Conservation (phyloP, 2,113 vertebrate species). For the Daubentonia madagascariensis region DNA sequence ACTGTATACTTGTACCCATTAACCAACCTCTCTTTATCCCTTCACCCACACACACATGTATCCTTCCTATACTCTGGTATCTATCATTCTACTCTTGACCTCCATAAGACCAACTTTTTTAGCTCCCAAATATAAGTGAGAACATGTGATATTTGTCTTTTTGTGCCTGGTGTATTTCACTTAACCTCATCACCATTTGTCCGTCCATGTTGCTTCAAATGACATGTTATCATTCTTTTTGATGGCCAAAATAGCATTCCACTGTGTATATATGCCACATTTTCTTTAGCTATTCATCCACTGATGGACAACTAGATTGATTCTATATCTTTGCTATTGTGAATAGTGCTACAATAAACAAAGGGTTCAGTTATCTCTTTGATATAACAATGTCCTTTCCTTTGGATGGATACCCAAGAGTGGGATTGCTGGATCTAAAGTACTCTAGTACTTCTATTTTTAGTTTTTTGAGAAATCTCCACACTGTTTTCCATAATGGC, state of each 20-base stretch:
- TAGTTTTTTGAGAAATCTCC: neutral
- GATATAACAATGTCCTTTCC: neutral
- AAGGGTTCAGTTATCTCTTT: neutral
- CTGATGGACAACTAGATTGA: neutral
- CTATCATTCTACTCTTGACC: neutral
- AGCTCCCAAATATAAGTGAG: neutral
- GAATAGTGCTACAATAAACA: neutral
- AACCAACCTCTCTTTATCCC: neutral
- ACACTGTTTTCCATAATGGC: neutral
- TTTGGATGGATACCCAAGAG: neutral
- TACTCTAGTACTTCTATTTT: neutral
- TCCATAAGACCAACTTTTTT: neutral
- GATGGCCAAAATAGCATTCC: neutral
- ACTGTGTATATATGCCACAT: neutral
- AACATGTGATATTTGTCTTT: neutral
- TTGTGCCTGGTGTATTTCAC: neutral
- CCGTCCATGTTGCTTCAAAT: neutral
- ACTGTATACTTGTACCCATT: neutral
- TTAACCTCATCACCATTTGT: neutral
- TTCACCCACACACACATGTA: neutral
- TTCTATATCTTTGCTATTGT: neutral
- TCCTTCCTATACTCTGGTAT: neutral
- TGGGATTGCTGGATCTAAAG: neutral
- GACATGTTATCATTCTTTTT: neutral
- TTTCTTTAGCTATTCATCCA: neutral